Conservation (phyloP, 2,888 invertebrate species). For the Coremacera marginata region DNA sequence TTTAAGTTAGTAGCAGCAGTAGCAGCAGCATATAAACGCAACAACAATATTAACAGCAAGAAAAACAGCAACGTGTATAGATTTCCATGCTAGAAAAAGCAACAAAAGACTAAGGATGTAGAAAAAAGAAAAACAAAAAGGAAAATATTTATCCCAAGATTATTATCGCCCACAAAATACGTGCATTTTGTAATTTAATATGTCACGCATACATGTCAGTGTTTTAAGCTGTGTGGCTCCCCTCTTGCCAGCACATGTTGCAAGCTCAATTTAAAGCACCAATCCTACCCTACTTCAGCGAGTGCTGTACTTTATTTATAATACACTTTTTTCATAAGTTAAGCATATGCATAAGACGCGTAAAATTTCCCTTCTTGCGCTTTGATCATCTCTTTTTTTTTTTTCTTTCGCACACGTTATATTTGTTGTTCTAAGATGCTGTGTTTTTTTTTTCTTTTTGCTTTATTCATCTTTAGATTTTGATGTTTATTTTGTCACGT, state of each 20-base stretch:
- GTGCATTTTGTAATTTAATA: conserved; percentile 37
- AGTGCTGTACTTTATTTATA: too few species aligned
- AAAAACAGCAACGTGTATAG: conserved; percentile 3
- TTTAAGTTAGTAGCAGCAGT: conserved; percentile 8
- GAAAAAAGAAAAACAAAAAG: neutral
- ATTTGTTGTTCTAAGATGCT: neutral
- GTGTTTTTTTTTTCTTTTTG: neutral
- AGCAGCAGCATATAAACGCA: neutral
- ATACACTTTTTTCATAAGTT: neutral
- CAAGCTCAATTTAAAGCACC: neutral
- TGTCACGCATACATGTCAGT: conserved; percentile 32
- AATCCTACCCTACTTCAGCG: too few species aligned
- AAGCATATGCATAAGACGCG: conserved; percentile 32
- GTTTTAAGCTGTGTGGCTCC: neutral
- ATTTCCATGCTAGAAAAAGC: neutral
- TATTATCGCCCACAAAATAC: conserved; percentile 33
- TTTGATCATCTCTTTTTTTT: neutral
- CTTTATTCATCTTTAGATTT: neutral
- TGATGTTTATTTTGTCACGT: conserved; percentile 63
- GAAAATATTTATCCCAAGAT: conserved; percentile 6
- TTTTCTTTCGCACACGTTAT: neutral
- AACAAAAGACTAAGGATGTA: neutral
- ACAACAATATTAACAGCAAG: neutral
- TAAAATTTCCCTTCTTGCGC: neutral
- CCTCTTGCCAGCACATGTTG: neutral